phyloP scores from a whole-genome alignment of 2,797 vertebrate genomes.

The Coccyzus lansbergi region DNA sequence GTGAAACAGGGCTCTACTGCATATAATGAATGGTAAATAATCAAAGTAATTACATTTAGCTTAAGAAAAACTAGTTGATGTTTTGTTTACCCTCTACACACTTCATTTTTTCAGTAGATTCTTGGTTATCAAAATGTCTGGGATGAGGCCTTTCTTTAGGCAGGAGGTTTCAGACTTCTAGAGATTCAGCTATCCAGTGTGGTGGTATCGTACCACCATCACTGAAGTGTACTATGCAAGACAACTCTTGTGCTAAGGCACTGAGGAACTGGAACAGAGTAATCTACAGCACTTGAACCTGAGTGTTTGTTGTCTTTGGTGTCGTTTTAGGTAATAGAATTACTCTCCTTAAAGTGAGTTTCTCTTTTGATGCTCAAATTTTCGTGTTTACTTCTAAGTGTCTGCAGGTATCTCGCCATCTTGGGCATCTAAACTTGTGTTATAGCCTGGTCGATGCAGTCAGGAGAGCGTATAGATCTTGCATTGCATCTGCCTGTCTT shows the following conservation, averaged over 20 bases:
- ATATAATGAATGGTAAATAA: neutral
- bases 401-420: neutral
- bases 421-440: neutral
- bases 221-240: fast-evolving
- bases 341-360: neutral
- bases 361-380: neutral
- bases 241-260: neutral
- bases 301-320: neutral
- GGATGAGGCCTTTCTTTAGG: neutral
- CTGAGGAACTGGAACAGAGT: neutral
- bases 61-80: neutral
- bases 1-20: neutral
- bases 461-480: neutral
- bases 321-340: neutral
- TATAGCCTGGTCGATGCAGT: neutral
- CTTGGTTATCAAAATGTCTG: neutral
- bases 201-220: fast-evolving
- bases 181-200: neutral
- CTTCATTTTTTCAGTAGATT: neutral
- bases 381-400: neutral
- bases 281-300: neutral
- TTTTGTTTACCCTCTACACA: neutral
- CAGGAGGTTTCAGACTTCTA: neutral
- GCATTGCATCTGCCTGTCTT: neutral
- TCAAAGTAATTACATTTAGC: neutral